Evolutionary conservation across 1,140 invertebrate genomes (phyloP).

Genomic region (Triops longicaudatus): DNA sequence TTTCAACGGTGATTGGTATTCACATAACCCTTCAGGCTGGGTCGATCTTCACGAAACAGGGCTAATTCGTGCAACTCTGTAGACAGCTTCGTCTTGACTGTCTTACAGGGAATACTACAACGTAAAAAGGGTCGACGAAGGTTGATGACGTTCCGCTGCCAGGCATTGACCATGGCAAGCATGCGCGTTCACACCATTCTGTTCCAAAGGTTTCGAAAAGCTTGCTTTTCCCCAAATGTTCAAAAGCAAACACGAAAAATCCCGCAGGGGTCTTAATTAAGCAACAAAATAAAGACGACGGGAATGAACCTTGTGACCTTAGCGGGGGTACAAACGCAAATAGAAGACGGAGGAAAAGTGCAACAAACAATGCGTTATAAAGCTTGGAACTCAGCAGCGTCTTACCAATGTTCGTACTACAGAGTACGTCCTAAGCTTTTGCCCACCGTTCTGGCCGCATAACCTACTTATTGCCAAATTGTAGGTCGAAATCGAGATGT

Average conservation of each 20-base stretch:
- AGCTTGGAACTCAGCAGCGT: too few relatives aligned
- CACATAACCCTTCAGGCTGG: not conserved
- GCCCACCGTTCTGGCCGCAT: not conserved
- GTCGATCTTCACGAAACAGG: not conserved
- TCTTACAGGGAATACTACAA: not conserved
- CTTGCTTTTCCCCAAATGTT: not conserved
- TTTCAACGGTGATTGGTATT: too few relatives aligned
- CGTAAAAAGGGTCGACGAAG: not conserved
- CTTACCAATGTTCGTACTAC: not conserved
- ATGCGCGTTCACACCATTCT: not conserved
- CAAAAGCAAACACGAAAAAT: not conserved
- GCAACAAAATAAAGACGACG: not conserved
- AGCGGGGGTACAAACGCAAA: too few relatives aligned
- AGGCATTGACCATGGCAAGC: not conserved
- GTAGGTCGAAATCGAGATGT: not conserved
- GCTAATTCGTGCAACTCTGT: not conserved
- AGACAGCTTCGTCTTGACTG: not conserved
- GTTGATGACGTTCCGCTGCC: not conserved
- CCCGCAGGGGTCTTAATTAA: too few relatives aligned
- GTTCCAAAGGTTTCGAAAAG: not conserved
- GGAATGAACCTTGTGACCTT: not conserved
- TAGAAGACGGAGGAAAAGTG: too few relatives aligned
- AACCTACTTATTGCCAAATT: not conserved
- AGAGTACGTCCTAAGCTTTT: not conserved
- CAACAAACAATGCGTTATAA: too few relatives aligned